phyloP scores from a whole-genome alignment of 2,888 invertebrate species.

The Conchocele bisecta region DNA sequence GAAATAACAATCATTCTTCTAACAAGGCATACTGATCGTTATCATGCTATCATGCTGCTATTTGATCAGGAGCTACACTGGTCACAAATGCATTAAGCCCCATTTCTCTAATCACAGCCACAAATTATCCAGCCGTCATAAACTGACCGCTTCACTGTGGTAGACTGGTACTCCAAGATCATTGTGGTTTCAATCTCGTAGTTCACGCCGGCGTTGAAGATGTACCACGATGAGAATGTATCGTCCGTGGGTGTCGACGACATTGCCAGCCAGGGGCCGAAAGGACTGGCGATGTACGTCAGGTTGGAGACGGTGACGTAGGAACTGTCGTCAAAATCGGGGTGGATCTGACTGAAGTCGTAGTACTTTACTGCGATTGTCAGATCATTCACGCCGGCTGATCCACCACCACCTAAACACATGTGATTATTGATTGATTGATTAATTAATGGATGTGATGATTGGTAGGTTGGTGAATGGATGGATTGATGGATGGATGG shows the following conservation, averaged over 20 bases:
- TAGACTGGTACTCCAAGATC: conserved; percentile 43
- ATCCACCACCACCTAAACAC: conserved; percentile 11
- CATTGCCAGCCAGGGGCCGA: conserved; percentile 64
- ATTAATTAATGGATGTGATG: no score
- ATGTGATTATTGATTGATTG: no score
- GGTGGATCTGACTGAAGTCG: conserved; percentile 57
- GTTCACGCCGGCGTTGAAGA: conserved; percentile 31
- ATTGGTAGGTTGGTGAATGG: no score
- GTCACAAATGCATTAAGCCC: background rate
- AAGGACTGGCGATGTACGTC: conserved; percentile 64
- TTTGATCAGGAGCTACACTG: background rate
- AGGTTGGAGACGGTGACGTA: conserved; percentile 48
- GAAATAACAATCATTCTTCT: background rate
- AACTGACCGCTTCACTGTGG: conserved; percentile 50
- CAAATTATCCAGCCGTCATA: no score
- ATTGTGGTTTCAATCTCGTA: conserved; percentile 38
- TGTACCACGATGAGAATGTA: conserved; percentile 73
- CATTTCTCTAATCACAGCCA: no score
- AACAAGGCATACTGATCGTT: background rate
- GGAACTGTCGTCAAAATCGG: conserved; percentile 51
- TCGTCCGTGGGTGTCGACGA: conserved; percentile 65
- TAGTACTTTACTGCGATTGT: conserved; percentile 56
- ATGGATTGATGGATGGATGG: no score
- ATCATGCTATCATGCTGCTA: background rate
- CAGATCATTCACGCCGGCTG: conserved; percentile 39